A percentile compares a stretch with the other conserved stretches of the same genome.
phyloP scores from a whole-genome alignment of 2,113 vertebrate genomes.

The Anguilla rostrata region DNA sequence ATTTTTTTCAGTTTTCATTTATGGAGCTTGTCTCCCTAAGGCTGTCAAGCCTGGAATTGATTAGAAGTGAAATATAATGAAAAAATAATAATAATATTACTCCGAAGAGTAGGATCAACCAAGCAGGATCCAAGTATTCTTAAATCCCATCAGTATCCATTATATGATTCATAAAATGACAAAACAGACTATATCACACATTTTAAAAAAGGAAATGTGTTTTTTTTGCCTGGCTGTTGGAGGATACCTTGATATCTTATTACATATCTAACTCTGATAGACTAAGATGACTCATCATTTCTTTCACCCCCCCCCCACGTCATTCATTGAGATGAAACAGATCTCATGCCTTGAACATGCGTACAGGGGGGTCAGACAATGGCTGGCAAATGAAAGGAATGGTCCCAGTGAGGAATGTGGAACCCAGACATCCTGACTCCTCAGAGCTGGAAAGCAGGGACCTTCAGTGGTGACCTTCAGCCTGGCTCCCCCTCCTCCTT shows the following conservation, averaged over 20 bases:
- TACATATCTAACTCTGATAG: neutral
- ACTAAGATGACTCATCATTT: neutral
- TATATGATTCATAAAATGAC: neutral
- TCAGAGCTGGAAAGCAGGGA: neutral
- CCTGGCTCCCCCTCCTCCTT: neutral
- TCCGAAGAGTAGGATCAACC: neutral
- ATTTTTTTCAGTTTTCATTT: neutral
- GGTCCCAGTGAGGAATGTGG: neutral
- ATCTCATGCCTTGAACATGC: neutral
- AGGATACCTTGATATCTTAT: neutral
- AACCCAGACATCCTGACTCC: neutral
- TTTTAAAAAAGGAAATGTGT: neutral
- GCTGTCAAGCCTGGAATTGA: no score
- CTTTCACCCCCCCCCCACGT: neutral
- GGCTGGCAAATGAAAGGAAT: neutral
- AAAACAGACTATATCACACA: neutral
- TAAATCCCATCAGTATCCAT: neutral
- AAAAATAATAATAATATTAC: neutral
- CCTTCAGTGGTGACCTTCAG: neutral
- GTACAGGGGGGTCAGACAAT: neutral
- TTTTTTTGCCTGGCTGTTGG: neutral
- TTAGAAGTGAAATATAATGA: neutral
- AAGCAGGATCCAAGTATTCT: neutral
- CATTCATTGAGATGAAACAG: neutral
- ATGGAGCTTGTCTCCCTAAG: no score